These are phyloP conservation scores for Merodon equestris DNA, from an alignment of 2,888 invertebrate species.

Conservation along the genomic window DNA sequence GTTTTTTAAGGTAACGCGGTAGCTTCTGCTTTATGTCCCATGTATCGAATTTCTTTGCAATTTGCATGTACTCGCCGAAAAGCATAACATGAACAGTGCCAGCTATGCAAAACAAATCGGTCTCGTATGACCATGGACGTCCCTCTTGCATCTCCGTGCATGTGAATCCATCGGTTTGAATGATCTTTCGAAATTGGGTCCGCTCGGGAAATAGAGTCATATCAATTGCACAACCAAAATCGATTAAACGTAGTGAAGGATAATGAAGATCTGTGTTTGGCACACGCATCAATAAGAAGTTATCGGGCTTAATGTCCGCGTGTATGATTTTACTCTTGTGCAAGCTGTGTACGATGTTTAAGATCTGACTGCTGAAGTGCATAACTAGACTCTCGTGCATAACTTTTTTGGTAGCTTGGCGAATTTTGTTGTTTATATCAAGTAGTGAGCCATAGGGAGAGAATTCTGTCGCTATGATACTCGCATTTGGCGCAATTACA, in stretches of 20 bases:
- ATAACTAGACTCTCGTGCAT: constrained; percentile 88
- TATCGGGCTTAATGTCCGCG: constrained; percentile 97
- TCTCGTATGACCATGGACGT: constrained; percentile 96
- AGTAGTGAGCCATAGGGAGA: constrained; percentile 91
- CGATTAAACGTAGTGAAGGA: constrained; percentile 91
- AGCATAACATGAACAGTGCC: constrained; percentile 93
- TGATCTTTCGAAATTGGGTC: constrained; percentile 87
- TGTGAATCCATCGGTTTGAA: constrained; percentile 90
- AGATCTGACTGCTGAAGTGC: constrained; percentile 90
- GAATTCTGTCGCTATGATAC: constrained; percentile 91
- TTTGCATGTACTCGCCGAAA: constrained; percentile 94
- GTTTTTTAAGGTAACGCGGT: constrained; percentile 87
- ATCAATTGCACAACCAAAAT: constrained; percentile 97
- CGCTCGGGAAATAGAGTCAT: constrained; percentile 91
- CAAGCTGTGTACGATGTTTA: constrained; percentile 90
- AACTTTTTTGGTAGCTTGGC: constrained; percentile 85
- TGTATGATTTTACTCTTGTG: constrained; percentile 95
- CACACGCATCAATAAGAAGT: constrained; percentile 89
- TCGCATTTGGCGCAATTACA: constrained; percentile 89
- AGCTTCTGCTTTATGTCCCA: constrained; percentile 87
- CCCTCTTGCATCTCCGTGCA: constrained; percentile 96
- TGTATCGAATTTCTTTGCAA: constrained; percentile 82
- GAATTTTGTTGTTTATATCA: constrained; percentile 88
- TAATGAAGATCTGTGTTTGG: constrained; percentile 83
- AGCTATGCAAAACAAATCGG: constrained; percentile 94